phyloP scores from a whole-genome alignment of 1,140 invertebrate genomes.

The Globodera ellingtonae region DNA sequence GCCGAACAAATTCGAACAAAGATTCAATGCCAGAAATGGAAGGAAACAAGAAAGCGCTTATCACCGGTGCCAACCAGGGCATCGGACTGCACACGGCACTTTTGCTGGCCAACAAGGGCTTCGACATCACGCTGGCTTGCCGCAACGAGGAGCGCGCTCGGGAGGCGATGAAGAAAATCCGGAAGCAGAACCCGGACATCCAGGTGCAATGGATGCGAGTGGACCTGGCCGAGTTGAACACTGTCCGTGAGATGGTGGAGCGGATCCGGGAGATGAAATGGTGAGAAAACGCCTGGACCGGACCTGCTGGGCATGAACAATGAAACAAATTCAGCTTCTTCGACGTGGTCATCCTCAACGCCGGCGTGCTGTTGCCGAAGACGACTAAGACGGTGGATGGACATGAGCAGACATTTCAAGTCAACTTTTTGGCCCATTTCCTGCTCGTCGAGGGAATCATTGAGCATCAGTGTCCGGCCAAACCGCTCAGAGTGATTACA shows the following conservation, averaged over 20 bases:
- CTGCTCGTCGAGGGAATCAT: conserved; percentile 33
- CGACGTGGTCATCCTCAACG: conserved; percentile 44
- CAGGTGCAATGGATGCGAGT: conserved; percentile 27
- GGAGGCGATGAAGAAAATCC: conserved; percentile 32
- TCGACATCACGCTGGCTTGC: conserved; percentile 42
- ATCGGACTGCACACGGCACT: conserved; percentile 40
- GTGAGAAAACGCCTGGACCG: conserved; percentile 13
- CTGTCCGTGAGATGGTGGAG: conserved; percentile 20
- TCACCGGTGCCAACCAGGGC: conserved; percentile 48
- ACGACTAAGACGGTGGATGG: conserved; percentile 37
- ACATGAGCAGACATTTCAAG: conserved; percentile 39
- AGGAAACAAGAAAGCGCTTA: conserved; percentile 25
- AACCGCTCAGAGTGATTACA: conserved; percentile 39
- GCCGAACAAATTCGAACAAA: neutral
- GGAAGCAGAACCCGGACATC: conserved; percentile 13
- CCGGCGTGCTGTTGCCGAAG: conserved; percentile 38
- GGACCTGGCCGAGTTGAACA: conserved; percentile 31
- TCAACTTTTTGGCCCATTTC: conserved; percentile 44
- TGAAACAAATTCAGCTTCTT: conserved; percentile 24
- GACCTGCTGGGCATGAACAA: neutral
- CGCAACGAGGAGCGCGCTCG: conserved; percentile 32
- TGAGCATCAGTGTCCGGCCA: conserved; percentile 10
- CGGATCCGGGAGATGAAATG: neutral
- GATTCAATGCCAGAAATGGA: neutral
- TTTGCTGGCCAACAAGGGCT: conserved; percentile 39